Conservation (phyloP, 2,888 invertebrate species). For the Polydrusus cervinus region DNA sequence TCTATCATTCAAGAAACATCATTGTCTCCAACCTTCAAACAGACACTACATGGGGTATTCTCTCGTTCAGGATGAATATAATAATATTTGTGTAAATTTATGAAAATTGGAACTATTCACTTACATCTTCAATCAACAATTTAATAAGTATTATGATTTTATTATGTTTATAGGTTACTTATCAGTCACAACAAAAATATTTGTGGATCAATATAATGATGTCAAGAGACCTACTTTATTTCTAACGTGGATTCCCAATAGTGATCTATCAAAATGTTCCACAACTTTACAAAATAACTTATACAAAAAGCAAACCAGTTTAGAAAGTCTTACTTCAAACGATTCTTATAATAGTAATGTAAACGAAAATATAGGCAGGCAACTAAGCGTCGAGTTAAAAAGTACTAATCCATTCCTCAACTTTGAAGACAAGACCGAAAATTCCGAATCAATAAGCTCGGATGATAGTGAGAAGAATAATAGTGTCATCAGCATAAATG, state of each 20-base stretch:
- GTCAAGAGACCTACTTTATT: slow-evolving; percentile 87
- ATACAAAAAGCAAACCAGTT: slow-evolving; percentile 67
- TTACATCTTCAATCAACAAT: no score
- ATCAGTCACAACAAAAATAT: slow-evolving; percentile 89
- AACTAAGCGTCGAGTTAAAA: slow-evolving; percentile 65
- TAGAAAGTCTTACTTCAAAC: slow-evolving; percentile 68
- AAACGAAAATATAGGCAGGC: slow-evolving; percentile 52
- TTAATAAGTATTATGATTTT: background rate
- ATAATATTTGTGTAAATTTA: no score
- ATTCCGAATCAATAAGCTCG: slow-evolving; percentile 61
- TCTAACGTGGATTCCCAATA: slow-evolving; percentile 96
- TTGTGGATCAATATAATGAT: slow-evolving; percentile 84
- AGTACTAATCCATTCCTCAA: slow-evolving; percentile 72
- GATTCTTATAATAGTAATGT: slow-evolving; percentile 62
- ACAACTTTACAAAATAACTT: slow-evolving; percentile 57
- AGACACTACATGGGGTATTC: no score
- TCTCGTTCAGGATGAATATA: no score
- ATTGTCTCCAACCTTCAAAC: no score
- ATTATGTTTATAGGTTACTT: slow-evolving; percentile 76
- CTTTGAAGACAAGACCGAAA: slow-evolving; percentile 66
- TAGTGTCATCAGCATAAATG: slow-evolving; percentile 69
- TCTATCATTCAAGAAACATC: no score
- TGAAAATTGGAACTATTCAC: no score
- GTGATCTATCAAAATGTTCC: slow-evolving; percentile 90
- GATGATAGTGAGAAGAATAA: slow-evolving; percentile 67